phyloP scores from a whole-genome alignment of 1,140 invertebrate species.

The Drosophila subpulchrella region DNA sequence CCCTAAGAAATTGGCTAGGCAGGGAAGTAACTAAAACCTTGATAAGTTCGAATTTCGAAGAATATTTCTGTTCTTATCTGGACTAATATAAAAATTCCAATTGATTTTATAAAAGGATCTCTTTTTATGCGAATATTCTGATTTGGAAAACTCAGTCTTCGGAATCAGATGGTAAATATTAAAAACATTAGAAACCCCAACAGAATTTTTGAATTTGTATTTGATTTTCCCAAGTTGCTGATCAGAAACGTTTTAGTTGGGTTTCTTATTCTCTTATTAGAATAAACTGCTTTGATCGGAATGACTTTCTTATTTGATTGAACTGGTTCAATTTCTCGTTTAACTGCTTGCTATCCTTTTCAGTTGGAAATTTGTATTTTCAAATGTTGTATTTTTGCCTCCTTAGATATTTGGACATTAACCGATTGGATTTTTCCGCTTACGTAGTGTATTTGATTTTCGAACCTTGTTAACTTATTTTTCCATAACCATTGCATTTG shows the following conservation, averaged over 20 bases:
- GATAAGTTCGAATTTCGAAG: background rate
- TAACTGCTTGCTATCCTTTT: background rate
- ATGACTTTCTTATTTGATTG: background rate
- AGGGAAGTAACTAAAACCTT: background rate
- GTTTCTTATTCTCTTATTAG: background rate
- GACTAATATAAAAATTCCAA: background rate
- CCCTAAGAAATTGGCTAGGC: background rate
- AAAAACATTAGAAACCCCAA: too few relatives aligned
- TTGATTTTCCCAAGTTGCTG: too few relatives aligned
- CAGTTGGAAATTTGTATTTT: background rate
- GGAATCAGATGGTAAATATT: too few relatives aligned
- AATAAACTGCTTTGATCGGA: background rate
- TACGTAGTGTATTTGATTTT: conserved; percentile 14
- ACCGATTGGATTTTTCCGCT: background rate
- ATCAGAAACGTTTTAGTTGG: background rate
- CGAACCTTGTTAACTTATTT: conserved; percentile 10
- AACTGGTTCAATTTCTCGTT: background rate
- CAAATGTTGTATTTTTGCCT: background rate
- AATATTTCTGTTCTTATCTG: background rate
- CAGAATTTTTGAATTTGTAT: too few relatives aligned
- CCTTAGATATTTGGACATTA: background rate
- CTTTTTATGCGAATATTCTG: too few relatives aligned
- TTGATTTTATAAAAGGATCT: too few relatives aligned
- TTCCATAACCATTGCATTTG: conserved; percentile 23
- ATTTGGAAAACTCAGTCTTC: too few relatives aligned